These are phyloP conservation scores for Caerostris darwini DNA, from an alignment of 1,140 invertebrate genomes.

Conservation along the genomic window DNA sequence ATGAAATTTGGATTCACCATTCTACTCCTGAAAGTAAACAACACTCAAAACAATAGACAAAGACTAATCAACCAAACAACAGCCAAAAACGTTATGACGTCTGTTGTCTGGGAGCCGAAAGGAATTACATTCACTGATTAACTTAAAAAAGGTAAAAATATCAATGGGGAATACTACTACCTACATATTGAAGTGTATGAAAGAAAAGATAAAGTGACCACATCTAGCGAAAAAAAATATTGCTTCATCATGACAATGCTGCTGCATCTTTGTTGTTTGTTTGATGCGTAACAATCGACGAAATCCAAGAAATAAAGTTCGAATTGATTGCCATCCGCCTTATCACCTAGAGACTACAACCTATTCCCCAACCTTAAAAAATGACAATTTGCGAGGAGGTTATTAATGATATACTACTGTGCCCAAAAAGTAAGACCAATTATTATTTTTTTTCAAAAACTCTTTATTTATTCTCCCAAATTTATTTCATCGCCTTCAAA, in stretches of 20 bases:
- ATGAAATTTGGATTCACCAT: slow-evolving; percentile 50
- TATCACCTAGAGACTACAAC: slow-evolving; percentile 80
- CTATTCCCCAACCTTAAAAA: too few species aligned
- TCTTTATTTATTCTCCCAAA: too few species aligned
- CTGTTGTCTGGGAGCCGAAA: background rate
- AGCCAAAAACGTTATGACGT: background rate
- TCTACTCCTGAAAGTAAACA: slow-evolving; percentile 2
- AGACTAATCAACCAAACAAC: background rate
- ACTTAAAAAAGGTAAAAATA: slow-evolving; percentile 13
- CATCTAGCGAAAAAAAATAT: background rate
- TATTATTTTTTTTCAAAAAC: too few species aligned
- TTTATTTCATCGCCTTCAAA: too few species aligned
- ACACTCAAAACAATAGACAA: slow-evolving; percentile 52
- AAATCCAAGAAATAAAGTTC: slow-evolving; percentile 21
- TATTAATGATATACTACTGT: too few species aligned
- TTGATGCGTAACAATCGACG: background rate
- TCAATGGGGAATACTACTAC: background rate
- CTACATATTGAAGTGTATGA: too few species aligned
- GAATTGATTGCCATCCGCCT: slow-evolving; percentile 76
- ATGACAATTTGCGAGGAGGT: too few species aligned
- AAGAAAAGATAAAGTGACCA: background rate
- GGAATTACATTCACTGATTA: background rate
- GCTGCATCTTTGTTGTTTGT: slow-evolving; percentile 35
- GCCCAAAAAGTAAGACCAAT: too few species aligned
- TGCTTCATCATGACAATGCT: slow-evolving; percentile 61